phyloP scores from a whole-genome alignment of 1,140 invertebrate species.

The Heliconius hermathena region DNA sequence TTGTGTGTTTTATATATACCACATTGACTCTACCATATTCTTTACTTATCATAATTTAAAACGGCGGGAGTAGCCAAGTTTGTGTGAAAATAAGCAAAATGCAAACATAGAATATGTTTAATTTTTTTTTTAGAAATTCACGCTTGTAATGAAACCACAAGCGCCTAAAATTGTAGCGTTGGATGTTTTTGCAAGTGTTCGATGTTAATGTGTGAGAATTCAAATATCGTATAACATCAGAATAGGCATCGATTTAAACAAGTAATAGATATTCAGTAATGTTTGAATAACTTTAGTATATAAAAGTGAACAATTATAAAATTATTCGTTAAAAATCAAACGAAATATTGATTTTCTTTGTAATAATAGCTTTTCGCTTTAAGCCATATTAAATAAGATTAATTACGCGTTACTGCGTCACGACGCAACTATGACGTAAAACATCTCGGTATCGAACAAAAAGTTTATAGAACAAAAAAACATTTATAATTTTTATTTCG shows the following conservation, averaged over 20 bases:
- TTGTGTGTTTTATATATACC: constrained; percentile 54
- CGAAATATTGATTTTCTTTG: constrained; percentile 5
- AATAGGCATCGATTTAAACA: neutral
- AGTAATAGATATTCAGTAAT: too few relatives aligned
- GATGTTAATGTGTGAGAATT: constrained; percentile 1
- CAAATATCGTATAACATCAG: constrained; percentile 2
- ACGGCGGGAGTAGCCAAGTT: neutral
- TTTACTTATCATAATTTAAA: neutral
- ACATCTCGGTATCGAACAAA: constrained; percentile 20
- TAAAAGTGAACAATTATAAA: constrained; percentile 2
- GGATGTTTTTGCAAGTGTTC: neutral
- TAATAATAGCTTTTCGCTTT: neutral
- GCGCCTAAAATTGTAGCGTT: constrained; percentile 26
- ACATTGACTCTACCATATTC: neutral
- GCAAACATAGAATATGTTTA: neutral
- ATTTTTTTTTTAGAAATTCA: constrained; percentile 18
- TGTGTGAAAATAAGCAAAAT: neutral
- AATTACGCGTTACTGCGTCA: constrained; percentile 19
- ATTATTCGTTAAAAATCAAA: neutral
- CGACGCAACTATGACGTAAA: constrained; percentile 27
- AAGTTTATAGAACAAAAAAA: constrained; percentile 25
- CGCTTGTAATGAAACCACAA: constrained; percentile 3
- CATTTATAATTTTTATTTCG: neutral
- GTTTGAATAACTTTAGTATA: neutral
- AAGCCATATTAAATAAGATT: constrained; percentile 13